Percentiles rank a stretch among this genome's conserved stretches.
These are phyloP conservation scores for Copidosoma floridanum DNA, from an alignment of 1,140 invertebrate species.

Conservation along the genomic window DNA sequence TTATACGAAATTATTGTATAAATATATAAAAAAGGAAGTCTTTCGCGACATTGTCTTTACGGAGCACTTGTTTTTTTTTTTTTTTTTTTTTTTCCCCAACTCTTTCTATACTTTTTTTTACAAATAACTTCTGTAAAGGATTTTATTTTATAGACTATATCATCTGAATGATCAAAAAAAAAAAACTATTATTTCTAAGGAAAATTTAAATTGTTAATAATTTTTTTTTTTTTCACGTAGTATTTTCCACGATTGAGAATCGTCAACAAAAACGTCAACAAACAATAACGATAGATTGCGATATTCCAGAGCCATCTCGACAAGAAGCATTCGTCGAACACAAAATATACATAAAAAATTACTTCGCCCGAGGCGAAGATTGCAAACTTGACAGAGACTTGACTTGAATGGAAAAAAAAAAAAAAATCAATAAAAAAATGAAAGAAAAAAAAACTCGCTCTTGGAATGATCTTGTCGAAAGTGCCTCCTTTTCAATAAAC, in stretches of 20 bases:
- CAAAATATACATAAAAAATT: constrained; percentile 48
- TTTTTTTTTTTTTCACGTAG: constrained; percentile 10
- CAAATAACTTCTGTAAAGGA: no score
- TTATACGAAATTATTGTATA: constrained; percentile 24
- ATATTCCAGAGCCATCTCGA: constrained; percentile 27
- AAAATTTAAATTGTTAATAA: neutral
- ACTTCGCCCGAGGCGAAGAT: constrained; percentile 39
- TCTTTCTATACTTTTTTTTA: no score
- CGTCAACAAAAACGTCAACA: neutral
- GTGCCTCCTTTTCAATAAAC: constrained; percentile 5
- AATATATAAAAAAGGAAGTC: neutral
- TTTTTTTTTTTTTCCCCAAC: no score
- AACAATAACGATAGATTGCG: neutral
- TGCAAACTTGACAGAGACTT: constrained; percentile 39
- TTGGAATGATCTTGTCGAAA: constrained; percentile 28
- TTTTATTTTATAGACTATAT: no score
- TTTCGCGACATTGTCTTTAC: neutral
- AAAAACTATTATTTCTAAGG: neutral
- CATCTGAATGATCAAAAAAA: no score
- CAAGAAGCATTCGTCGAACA: constrained; percentile 33
- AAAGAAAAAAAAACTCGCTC: constrained; percentile 26
- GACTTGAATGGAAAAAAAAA: constrained; percentile 32
- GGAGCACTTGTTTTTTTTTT: neutral
- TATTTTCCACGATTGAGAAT: no score
- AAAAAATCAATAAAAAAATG: no score